Base-by-base conservation (phyloP, 1,140 invertebrate species). In the Parasteatoda tepidariorum region DNA sequence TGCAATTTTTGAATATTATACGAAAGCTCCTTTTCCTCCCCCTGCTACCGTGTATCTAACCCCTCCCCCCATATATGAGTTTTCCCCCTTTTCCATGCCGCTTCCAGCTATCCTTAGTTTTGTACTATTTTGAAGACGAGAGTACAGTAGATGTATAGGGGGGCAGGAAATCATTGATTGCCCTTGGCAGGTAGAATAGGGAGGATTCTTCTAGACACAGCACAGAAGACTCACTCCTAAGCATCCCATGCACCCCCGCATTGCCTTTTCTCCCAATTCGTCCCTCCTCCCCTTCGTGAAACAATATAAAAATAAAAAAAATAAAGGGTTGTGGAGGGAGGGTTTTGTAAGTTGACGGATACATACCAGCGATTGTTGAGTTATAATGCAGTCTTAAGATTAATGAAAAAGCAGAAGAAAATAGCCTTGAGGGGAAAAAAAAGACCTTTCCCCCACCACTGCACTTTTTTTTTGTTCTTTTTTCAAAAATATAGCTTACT, bases 331-430 rank as follows among this genome's bases (percentile, higher is more conserved):
- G 64, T 28, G 41, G 62, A 22, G 54, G n/a, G 26, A 24, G 54
- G 54, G n/a, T 24, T 24, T 26, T 55, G 31, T 22, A 24, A 57
- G 54, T 71, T 81, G 78, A 81, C 78, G 48, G 78, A 81, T 81
- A 70, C 78, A 81, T 81, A 61, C 66, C 54, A 66, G 78, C 78
- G 66, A 81, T 81, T 70, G 78, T 81, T 81, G 76, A 70, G 78
- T 81, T 81, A 81, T 81, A 81, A 81, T 70, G 55, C 78, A 81
- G 78, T 81, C 76, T 81, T 2, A 48, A 81, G 78, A 81, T 81
- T 81, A 81, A 81, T 70, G 66, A 81, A 81, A 81, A 81, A 81
- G 78, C 54, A 81, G 70, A 81, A 81, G 78, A 81, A 81, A 81
- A 81, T 81, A 61, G 78, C 66, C 24, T n/a, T n/a, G n/a, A n/a